These are phyloP conservation scores for Sisor rabdophorus DNA, from an alignment of 2,113 vertebrate genomes.

Conservation along the genomic window DNA sequence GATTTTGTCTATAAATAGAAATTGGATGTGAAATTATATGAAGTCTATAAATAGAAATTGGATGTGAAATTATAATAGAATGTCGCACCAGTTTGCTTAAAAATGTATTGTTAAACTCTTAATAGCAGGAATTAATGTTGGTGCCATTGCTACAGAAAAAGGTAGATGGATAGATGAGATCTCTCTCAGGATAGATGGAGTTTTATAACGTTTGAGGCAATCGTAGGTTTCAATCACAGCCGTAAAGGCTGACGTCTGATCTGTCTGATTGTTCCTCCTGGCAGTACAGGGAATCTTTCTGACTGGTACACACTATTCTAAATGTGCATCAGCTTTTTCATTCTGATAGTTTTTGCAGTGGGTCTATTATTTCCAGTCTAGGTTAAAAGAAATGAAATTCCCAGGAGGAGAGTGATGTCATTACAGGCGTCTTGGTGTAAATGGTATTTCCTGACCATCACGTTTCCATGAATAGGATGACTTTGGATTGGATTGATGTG, in stretches of 20 bases:
- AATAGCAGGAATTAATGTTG: too few species aligned
- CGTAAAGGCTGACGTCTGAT: not conserved
- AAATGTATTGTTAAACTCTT: too few species aligned
- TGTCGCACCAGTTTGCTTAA: too few species aligned
- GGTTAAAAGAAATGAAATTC: not conserved
- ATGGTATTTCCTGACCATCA: not conserved
- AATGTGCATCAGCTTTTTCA: not conserved
- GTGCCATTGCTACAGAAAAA: too few species aligned
- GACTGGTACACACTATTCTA: not conserved
- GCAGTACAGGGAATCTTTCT: not conserved
- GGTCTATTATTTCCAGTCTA: not conserved
- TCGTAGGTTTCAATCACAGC: not conserved
- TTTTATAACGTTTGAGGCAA: slow-evolving; percentile 14
- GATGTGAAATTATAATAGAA: too few species aligned
- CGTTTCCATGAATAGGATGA: not conserved
- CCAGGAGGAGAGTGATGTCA: not conserved
- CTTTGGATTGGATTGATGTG: not conserved
- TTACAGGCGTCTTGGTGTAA: not conserved
- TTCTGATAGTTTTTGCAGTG: not conserved
- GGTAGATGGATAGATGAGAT: too few species aligned
- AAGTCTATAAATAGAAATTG: too few species aligned
- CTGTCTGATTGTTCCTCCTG: slow-evolving; percentile 5
- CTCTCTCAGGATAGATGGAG: slow-evolving; percentile 1
- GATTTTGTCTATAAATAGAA: too few species aligned
- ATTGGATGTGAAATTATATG: too few species aligned